Conservation (phyloP, 1,140 invertebrate genomes). For the Nephila pilipes region DNA sequence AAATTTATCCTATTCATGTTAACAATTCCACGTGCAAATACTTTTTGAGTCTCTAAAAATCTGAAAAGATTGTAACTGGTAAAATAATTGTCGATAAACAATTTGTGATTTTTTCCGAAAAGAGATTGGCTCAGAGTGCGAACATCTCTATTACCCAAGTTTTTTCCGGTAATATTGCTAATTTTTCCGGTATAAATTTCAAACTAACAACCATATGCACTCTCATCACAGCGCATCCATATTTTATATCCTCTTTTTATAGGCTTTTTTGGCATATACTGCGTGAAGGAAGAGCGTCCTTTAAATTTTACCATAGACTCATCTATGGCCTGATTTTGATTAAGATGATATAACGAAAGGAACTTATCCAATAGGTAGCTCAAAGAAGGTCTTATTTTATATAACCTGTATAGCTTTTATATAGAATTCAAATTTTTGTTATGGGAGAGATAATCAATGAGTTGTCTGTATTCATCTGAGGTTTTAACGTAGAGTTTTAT, state of each 20-base stretch:
- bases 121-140: not conserved
- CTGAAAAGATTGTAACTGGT: not conserved
- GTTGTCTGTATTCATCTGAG: no score
- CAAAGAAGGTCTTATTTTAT: not conserved
- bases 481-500: no score
- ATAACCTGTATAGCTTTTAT: no score
- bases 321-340: conserved; percentile 63
- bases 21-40: no score
- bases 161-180: not conserved
- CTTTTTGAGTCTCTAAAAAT: conserved; percentile 20
- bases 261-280: conserved; percentile 78
- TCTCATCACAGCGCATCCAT: no score
- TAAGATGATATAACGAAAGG: not conserved
- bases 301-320: conserved; percentile 77
- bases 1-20: no score
- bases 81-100: conserved; percentile 56
- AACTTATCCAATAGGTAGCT: not conserved
- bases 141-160: conserved; percentile 58
- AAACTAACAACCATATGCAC: conserved; percentile 69
- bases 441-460: no score
- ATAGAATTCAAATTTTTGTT: no score
- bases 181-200: conserved; percentile 77
- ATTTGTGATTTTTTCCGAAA: conserved; percentile 21
- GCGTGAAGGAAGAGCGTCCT: conserved; percentile 71
- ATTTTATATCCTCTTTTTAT: no score